phyloP scores from a whole-genome alignment of 1,140 invertebrate genomes.

The Trichomalopsis sarcophagae region DNA sequence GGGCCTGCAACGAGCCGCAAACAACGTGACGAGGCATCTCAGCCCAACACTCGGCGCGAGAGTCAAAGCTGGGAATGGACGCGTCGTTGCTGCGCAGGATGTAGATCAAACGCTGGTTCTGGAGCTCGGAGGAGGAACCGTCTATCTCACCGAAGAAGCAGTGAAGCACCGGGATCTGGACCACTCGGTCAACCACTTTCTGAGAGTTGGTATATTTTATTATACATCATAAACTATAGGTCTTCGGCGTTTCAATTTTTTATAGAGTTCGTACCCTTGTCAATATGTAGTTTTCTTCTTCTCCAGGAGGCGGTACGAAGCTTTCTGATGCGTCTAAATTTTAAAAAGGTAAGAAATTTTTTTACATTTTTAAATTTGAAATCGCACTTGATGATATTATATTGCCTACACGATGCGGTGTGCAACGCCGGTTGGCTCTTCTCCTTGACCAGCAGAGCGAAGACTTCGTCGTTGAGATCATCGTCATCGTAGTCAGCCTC shows the following conservation, averaged over 20 bases:
- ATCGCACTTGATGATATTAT: neutral
- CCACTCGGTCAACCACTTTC: conserved; percentile 80
- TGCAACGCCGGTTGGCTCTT: neutral
- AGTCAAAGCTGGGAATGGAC: conserved; percentile 76
- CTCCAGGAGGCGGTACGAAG: conserved; percentile 65
- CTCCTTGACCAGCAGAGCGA: neutral
- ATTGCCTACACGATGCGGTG: neutral
- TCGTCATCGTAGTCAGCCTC: conserved; percentile 42
- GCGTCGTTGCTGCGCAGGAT: conserved; percentile 79
- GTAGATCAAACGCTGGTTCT: conserved; percentile 79
- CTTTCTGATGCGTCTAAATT: neutral
- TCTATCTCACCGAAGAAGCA: conserved; percentile 80
- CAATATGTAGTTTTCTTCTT: conserved; percentile 73
- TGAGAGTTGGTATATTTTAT: conserved; percentile 56
- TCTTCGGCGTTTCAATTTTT: neutral
- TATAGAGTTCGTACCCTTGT: conserved; percentile 60
- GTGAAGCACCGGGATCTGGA: conserved; percentile 80
- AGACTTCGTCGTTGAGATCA: conserved; percentile 1
- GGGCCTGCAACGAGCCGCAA: conserved; percentile 77
- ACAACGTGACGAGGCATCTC: conserved; percentile 81
- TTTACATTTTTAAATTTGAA: conserved; percentile 38
- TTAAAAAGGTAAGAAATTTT: neutral
- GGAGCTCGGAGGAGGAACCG: conserved; percentile 67
- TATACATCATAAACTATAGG: neutral
- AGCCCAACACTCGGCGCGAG: conserved; percentile 72